Conservation (phyloP, 2,888 invertebrate species). For the Idaea straminata region DNA sequence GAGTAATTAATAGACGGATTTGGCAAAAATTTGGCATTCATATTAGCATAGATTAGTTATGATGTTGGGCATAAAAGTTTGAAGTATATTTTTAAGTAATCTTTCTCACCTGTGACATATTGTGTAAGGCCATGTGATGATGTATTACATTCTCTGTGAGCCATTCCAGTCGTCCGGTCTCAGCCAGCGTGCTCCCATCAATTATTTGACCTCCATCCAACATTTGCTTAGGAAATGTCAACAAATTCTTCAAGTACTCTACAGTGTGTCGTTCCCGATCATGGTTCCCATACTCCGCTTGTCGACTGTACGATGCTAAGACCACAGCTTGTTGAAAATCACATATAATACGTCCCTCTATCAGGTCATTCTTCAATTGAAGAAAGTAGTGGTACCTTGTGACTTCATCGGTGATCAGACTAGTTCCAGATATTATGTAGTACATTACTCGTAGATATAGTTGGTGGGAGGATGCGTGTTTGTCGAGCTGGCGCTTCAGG, state of each 20-base stretch:
- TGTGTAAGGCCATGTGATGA: conserved; percentile 86
- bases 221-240: conserved; percentile 94
- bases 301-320: conserved; percentile 95
- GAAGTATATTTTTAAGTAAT: neutral
- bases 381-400: conserved; percentile 98
- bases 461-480: conserved; percentile 91
- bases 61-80: too few relatives aligned
- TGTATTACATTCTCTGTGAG: conserved; percentile 89
- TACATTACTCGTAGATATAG: conserved; percentile 96
- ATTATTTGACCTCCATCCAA: conserved; percentile 70
- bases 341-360: conserved; percentile 94
- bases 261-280: conserved; percentile 93
- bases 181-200: conserved; percentile 76
- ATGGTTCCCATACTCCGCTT: conserved; percentile 97
- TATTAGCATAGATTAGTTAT: too few relatives aligned
- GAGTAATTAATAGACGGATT: too few relatives aligned
- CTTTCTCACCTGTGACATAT: conserved; percentile 83
- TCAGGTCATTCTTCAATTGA: conserved; percentile 95
- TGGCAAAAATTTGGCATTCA: too few relatives aligned
- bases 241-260: conserved; percentile 94
- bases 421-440: conserved; percentile 93
- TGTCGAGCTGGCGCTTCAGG: conserved; percentile 95
- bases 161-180: conserved; percentile 86
- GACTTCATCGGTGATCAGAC: conserved; percentile 94
- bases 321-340: conserved; percentile 94